phyloP scores from a whole-genome alignment of 2,888 invertebrate genomes.

The Gastrophysa polygoni region DNA sequence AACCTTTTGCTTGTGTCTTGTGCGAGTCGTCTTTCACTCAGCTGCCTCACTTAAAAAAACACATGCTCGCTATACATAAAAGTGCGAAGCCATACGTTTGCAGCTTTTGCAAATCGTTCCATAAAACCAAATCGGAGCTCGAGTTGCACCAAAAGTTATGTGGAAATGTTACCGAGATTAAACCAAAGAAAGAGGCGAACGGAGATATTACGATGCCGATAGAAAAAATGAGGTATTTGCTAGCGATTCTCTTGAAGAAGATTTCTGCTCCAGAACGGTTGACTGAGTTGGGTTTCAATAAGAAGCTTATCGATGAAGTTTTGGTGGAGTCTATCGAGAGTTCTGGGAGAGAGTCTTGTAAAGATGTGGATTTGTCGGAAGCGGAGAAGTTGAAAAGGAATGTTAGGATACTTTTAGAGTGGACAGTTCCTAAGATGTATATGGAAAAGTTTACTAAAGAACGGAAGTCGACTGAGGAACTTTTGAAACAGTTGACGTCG shows the following conservation, averaged over 20 bases:
- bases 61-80: slow-evolving; percentile 85
- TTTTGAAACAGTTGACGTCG: slow-evolving; percentile 75
- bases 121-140: slow-evolving; percentile 76
- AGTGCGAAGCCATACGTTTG: slow-evolving; percentile 81
- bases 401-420: slow-evolving; percentile 77
- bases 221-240: slow-evolving; percentile 76
- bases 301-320: slow-evolving; percentile 79
- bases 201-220: slow-evolving; percentile 63
- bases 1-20: slow-evolving; percentile 76
- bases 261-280: slow-evolving; percentile 82
- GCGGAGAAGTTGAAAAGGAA: slow-evolving; percentile 74
- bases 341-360: slow-evolving; percentile 72
- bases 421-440: slow-evolving; percentile 79
- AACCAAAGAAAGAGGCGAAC: slow-evolving; percentile 26
- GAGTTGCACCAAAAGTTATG: slow-evolving; percentile 68
- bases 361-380: slow-evolving; percentile 63
- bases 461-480: slow-evolving; percentile 77
- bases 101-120: slow-evolving; percentile 72
- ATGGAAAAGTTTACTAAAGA: slow-evolving; percentile 78
- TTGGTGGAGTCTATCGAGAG: slow-evolving; percentile 77
- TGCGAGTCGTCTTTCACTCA: slow-evolving; percentile 80
- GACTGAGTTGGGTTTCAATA: slow-evolving; percentile 75
- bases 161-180: slow-evolving; percentile 49
- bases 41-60: slow-evolving; percentile 85
- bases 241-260: slow-evolving; percentile 81